Conservation (phyloP, 1,140 invertebrate genomes). For the Babylonia areolata region DNA sequence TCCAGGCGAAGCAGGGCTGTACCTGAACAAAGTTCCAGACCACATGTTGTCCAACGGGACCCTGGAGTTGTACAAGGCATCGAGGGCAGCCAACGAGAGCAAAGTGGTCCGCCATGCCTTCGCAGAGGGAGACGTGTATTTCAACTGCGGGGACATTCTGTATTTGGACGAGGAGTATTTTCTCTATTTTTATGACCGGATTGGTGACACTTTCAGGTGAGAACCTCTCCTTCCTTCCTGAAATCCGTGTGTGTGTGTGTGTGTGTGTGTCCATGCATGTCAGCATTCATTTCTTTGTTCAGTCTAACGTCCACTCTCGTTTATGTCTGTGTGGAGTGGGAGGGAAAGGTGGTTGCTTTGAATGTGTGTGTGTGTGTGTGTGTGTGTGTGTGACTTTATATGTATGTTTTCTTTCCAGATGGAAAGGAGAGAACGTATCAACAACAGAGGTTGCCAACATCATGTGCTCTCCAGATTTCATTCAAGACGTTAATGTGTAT, state of each 20-base stretch:
- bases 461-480: conserved; percentile 67
- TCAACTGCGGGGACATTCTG: conserved; percentile 71
- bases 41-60: neutral
- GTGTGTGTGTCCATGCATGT: neutral
- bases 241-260: neutral
- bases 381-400: neutral
- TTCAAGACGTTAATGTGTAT: conserved; percentile 94
- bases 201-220: conserved; percentile 74
- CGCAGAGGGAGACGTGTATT: conserved; percentile 63
- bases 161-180: conserved; percentile 69
- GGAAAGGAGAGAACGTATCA: conserved; percentile 97
- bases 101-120: conserved; percentile 64
- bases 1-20: conserved; percentile 63
- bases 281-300: neutral
- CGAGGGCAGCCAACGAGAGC: conserved; percentile 60
- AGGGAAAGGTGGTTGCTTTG: neutral
- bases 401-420: conserved; percentile 58
- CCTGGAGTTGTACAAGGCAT: conserved; percentile 60
- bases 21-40: conserved; percentile 46
- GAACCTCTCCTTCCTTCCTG: neutral
- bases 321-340: neutral
- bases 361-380: too few species aligned
- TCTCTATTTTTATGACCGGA: conserved; percentile 74
- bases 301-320: too few species aligned
- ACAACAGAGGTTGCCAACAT: conserved; percentile 94